Evolutionary conservation across 1,140 invertebrate genomes (phyloP).

Genomic region (Apis dorsata): DNA sequence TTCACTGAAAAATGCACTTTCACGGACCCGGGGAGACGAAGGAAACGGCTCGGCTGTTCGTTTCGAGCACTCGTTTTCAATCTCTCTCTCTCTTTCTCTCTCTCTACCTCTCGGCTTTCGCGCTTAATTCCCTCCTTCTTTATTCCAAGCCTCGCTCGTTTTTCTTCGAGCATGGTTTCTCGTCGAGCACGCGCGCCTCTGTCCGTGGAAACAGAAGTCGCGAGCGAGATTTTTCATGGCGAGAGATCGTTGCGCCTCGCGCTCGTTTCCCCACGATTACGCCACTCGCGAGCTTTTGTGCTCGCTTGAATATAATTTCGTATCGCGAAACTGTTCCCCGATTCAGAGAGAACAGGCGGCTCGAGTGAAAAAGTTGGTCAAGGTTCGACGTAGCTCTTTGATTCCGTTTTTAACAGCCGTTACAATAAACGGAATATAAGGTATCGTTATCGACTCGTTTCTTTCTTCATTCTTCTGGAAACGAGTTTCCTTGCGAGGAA

Average conservation of each 20-base stretch:
- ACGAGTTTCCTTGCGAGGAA: too few species aligned
- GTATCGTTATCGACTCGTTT: too few species aligned
- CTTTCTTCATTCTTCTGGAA: too few species aligned
- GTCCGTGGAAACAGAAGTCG: constrained; percentile 25
- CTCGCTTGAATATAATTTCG: constrained; percentile 1
- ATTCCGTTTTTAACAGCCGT: neutral
- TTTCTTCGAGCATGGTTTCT: neutral
- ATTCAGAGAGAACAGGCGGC: neutral
- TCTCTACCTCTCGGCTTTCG: too few species aligned
- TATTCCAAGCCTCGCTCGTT: neutral
- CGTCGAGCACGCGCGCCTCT: constrained; percentile 2
- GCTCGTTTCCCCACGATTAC: neutral
- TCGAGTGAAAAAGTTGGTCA: constrained; percentile 8
- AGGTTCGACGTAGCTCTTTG: constrained; percentile 3
- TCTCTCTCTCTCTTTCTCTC: neutral
- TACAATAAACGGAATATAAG: too few species aligned
- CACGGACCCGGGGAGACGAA: neutral
- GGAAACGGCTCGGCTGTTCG: constrained; percentile 20
- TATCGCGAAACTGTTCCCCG: neutral
- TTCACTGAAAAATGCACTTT: constrained; percentile 23
- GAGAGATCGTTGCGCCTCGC: constrained; percentile 15
- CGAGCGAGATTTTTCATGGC: constrained; percentile 6
- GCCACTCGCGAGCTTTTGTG: constrained; percentile 25
- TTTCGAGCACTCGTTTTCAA: constrained; percentile 16
- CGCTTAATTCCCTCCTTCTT: too few species aligned